Evolutionary conservation across 2,797 vertebrate genomes (phyloP).

Genomic region (Champsocephalus esox): DNA sequence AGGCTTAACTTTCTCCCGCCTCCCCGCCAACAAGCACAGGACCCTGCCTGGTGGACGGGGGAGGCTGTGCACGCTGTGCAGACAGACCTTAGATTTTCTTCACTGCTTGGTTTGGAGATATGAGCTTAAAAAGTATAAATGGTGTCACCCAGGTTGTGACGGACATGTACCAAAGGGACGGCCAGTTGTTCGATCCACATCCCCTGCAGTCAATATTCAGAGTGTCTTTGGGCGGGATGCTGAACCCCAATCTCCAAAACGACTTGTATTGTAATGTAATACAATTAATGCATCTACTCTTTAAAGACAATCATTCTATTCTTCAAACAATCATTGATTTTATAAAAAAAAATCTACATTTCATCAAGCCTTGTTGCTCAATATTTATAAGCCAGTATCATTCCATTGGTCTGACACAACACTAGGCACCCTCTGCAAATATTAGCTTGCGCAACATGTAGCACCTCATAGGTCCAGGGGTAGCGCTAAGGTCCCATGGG

Average conservation of each 20-base stretch:
- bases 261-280: too few species aligned
- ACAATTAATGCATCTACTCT: too few species aligned
- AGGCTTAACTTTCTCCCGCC: slow-evolving; percentile 86
- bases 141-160: too few species aligned
- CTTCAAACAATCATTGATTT: neutral
- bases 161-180: too few species aligned
- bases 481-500: slow-evolving; percentile 37
- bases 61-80: slow-evolving; percentile 46
- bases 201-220: too few species aligned
- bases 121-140: too few species aligned
- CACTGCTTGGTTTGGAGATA: too few species aligned
- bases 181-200: too few species aligned
- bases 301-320: neutral
- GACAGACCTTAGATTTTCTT: neutral
- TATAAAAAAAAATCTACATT: neutral
- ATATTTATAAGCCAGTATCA: slow-evolving; percentile 3
- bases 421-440: slow-evolving; percentile 4
- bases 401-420: slow-evolving; percentile 11
- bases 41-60: slow-evolving; percentile 68
- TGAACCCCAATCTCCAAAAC: too few species aligned
- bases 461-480: slow-evolving; percentile 47
- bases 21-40: slow-evolving; percentile 77
- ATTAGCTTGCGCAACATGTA: slow-evolving; percentile 41
- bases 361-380: neutral
- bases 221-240: too few species aligned